Evolutionary conservation across 2,888 invertebrate species (phyloP), one percentile per base, ranked within the genome.

Genomic region (Brachypterus glaber): DNA sequence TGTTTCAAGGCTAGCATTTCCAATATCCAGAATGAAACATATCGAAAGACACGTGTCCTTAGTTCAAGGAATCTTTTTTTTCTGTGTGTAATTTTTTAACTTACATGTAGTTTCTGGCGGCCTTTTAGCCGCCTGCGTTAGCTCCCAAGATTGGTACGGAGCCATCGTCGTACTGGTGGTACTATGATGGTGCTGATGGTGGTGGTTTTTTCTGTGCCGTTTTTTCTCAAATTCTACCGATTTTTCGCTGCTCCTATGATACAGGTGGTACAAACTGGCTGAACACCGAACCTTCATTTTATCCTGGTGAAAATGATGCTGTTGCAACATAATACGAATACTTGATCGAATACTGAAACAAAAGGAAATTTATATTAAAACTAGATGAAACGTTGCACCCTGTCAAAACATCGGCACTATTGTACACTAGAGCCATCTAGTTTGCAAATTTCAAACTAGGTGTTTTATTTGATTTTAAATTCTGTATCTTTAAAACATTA

Each of bases 221-320:
- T 46, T 49, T 38, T 49, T 58, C 46, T 77, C 74, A 52, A 76
- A 72, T 53, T 77, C 75, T 21, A 77, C 71, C 47, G 73, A 76
- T 51, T 75, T 77, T 59, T 80, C 80, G 4, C 74, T 74, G 53
- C 75, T 77, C 58, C 76, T 72, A 68, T 77, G 76, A 58, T 80
- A 81, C 31, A 81, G 67, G 50, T 76, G 70, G 56, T 76, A 73
- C 50, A 81, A 69, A 43, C 74, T 74, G 1, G 80, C 79, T 44
- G 74, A 74, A 61, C 81, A 81, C 2, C 79, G 71, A 27, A 81
- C 65, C 67, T 74, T 63, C 42, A 66, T 44, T 38, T 59, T 54
- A 30, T 60, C 61, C 25, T 54, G 52, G 7, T 54, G 45, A 47
- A 63, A 60, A 24, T 58, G 48, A 14, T 59, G 51, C 41, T 58